phyloP scores from a whole-genome alignment of 92 coral and sea anemone species.

The Parazoanthus swiftii region DNA sequence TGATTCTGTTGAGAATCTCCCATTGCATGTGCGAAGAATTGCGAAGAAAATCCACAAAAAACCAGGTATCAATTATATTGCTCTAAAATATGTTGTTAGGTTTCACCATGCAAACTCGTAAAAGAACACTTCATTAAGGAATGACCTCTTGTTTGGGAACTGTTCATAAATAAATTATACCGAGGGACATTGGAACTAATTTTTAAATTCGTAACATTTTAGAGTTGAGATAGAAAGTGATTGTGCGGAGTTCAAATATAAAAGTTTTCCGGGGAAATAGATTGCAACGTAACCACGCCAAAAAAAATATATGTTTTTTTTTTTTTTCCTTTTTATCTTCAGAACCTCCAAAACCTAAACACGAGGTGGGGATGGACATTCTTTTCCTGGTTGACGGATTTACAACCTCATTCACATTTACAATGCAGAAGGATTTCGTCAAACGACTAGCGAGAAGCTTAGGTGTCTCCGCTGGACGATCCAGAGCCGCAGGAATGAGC shows the following conservation, averaged over 20 bases:
- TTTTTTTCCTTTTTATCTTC: not conserved
- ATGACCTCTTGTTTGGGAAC: too few relatives aligned
- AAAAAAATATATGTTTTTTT: not conserved
- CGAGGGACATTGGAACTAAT: too few relatives aligned
- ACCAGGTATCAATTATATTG: conserved; percentile 19
- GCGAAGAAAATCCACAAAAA: conserved; percentile 37
- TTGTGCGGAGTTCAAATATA: not conserved
- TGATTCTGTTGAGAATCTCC: conserved; percentile 12
- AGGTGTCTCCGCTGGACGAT: conserved; percentile 46
- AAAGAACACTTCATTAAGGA: too few relatives aligned
- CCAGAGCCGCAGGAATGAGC: conserved; percentile 55
- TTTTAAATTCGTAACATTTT: too few relatives aligned
- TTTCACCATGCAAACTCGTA: not conserved
- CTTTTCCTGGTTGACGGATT: conserved; percentile 59
- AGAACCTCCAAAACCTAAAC: conserved; percentile 30
- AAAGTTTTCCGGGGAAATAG: not conserved
- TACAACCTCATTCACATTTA: conserved; percentile 39
- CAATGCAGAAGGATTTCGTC: conserved; percentile 50
- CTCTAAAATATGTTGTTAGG: not conserved
- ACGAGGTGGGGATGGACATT: conserved; percentile 45
- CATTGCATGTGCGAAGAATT: conserved; percentile 16
- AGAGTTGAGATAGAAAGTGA: too few relatives aligned
- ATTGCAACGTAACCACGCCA: not conserved
- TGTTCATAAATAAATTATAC: too few relatives aligned
- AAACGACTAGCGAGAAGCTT: conserved; percentile 47